Evolutionary conservation across 2,113 vertebrate genomes (phyloP).

Genomic region (Hoplias malabaricus): DNA sequence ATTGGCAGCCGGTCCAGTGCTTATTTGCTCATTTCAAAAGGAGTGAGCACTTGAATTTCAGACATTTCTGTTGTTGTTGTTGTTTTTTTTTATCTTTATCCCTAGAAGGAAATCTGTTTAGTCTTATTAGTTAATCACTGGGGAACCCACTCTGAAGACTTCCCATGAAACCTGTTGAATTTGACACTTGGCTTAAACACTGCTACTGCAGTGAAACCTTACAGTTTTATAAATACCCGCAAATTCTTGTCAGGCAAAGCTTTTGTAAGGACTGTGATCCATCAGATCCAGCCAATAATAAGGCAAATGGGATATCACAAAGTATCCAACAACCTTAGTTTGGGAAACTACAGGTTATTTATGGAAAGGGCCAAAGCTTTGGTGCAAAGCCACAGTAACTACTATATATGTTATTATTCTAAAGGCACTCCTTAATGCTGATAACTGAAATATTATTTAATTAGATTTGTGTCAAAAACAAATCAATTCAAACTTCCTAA

Average conservation of each 20-base stretch:
- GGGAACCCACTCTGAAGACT: not conserved
- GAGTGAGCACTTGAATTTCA: not conserved
- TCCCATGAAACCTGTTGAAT: not conserved
- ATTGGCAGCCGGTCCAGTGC: not conserved
- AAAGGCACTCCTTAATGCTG: not conserved
- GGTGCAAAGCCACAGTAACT: not conserved
- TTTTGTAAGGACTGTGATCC: not conserved
- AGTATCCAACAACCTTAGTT: not conserved
- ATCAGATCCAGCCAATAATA: not conserved
- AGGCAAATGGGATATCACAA: not conserved
- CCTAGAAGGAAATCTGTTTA: not conserved
- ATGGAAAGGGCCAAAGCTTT: slow-evolving; percentile 10
- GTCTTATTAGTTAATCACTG: not conserved
- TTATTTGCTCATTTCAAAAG: not conserved
- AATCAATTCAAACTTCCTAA: too few species aligned
- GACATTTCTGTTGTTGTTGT: not conserved
- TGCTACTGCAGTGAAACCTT: not conserved
- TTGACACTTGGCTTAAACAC: not conserved
- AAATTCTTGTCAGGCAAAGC: not conserved
- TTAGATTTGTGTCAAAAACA: too few species aligned
- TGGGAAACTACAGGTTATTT: not conserved
- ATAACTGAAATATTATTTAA: slow-evolving; percentile 9
- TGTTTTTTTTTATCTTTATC: not conserved
- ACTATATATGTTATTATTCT: not conserved
- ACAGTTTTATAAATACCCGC: not conserved